Base-by-base conservation (phyloP, 2,113 vertebrate genomes). In the Spea multiplicata region DNA sequence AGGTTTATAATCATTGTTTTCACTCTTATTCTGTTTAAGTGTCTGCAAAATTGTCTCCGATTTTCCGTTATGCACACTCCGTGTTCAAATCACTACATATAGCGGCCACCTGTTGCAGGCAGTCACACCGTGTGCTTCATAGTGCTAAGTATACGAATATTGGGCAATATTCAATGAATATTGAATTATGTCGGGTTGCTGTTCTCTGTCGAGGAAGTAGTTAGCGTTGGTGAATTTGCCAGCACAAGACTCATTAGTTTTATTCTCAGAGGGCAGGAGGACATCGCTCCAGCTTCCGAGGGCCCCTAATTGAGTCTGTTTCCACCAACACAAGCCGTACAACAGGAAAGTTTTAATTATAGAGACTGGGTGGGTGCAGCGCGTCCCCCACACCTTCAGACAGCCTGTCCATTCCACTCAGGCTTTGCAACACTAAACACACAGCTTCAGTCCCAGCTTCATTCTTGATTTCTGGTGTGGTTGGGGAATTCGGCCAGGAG, bases 261-360 rank as follows among this genome's bases (percentile, higher is more conserved):
- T 73, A 86, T 86, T 85, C 61, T 46, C 8, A 66, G 45, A 66
- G 46, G 53, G 66, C 75, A 79, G 76, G 4, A 86, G 88, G 90
- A 93, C 93, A 91, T 94, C 93, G 93, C 30, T 59, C 9, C 61
- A 73, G 61, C 47, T 71, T 78, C 70, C 62, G 62, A 68, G 88
- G 87, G 88, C 89, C 73, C 88, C 85, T 95, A 95, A 95, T 94
- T 94, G 95, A 91, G 93, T 83, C 90, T 82, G 85, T 91, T 87
- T 88, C 89, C 88, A 84, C 86, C 90, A 89, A 88, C 85, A 78
- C 82, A 74, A 84, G 74, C 74, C 85, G 89, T 91, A 88, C 88
- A 89, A 90, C 86, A 83, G 83, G 89, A 91, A 88, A 85, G 88
- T 89, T 88, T 89, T 90, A 88, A 92, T 93, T 89, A 90, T 89